Evolutionary conservation across 37 sponge, comb jelly and placozoan genomes (phyloP), one percentile per base, ranked within the genome.

Genomic region (Crambe crambe): DNA sequence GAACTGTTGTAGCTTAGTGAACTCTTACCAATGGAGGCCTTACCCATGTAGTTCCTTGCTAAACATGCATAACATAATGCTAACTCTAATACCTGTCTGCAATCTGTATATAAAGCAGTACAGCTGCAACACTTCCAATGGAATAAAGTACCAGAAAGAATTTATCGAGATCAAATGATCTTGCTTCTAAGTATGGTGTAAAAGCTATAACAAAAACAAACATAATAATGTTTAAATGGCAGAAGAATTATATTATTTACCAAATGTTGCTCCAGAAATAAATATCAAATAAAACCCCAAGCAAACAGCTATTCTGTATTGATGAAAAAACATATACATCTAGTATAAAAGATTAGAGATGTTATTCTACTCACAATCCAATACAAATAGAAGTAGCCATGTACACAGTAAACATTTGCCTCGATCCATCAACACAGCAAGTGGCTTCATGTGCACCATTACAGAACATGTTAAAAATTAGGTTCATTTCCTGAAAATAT

Each of bases 261-360:
- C 80, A 56, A 79, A 79, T 47, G 80, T 79, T n/a, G 80, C 80
- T 79, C 80, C 80, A 36, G 70, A 58, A 32, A 69, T 36, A 29
- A 79, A 56, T 2, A 79, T 35, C 40, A 79, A 68, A 44, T 42
- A 66, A 31, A 79, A 44, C 1, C 80, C 80, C 23, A 79, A 31
- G 21, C 67, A 79, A 3, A 44, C 2, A 5, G 80, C 80, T 6
- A 79, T 26, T 5, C 80, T 79, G 70, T 1, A 69, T 9, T 22
- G 43, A 32, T 35, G 5, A 68, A 5, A 34, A 35, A 9, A 20
- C 5, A 72, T 17, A 2, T 43, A 43, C 36, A 72, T 10, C 27
- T 20, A 72, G 5, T 68, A 68, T 9, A 68, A 17, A 26, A 29
- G 15, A 18, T 9, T 10, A 6, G 27, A 68, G 27, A 12, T 22